Base-by-base conservation (phyloP, 2,113 vertebrate genomes). In the Calonectris borealis region DNA sequence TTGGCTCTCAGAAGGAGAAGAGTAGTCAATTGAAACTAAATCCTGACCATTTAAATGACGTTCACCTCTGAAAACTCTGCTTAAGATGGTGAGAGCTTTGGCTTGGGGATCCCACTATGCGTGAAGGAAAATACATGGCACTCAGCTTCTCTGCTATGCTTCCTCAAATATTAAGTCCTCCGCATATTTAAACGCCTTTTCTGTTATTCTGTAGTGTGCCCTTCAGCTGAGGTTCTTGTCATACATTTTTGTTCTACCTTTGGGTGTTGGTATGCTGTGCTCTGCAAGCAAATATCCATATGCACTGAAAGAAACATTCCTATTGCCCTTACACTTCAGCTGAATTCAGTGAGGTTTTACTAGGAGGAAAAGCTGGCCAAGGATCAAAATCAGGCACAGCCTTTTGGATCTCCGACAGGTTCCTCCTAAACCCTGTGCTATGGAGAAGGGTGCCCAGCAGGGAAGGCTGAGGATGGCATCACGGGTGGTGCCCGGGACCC, bases 401-500 rank as follows among this genome's bases (percentile, higher is more conserved):
- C 15, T 78, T 75, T 31, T 54, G 68, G 3, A 20, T 70, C 18
- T 73, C 71, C 61, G 12, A 10, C 26, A 77, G 7, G 15, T 19
- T 42, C 34, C 29, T 42, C 52, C 38, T 34, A 32, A 68, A 5
- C 7, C 8, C 48, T 38, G 27, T 19, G 51, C 31, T 58, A 6
- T 6, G 11, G 16, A 34, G 8, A 5, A 49, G 11, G 32, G 32
- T 21, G 26, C 19, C 29, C 34, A 68, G 27, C 20, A 83, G 19
- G 19, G 25, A 82, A 78, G 19, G 27, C 27, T 64, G 38, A 84
- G 42, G 31, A 29, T 1, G 10, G 4, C 3, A 15, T 18, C 57
- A 20, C 0, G 6, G 4, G 32, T 7, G 42, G 8, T 42, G 11
- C 34, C 34, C 49, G 36, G 55, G 10, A 57, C 3, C 1, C 16